Conservation (phyloP, 2,797 vertebrate genomes). For the Lagorchestes hirsutus region DNA sequence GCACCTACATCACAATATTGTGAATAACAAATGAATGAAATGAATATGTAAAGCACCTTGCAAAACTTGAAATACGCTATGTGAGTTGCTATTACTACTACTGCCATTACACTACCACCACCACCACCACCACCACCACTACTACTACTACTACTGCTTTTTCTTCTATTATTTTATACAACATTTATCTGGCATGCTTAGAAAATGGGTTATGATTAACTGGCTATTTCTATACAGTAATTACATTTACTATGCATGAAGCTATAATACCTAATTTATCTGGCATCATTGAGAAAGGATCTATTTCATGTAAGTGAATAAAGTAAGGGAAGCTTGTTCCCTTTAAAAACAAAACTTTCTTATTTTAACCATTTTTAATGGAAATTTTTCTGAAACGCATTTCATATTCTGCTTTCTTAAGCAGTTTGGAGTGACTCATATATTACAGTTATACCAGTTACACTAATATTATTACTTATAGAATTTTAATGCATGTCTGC, state of each 20-base stretch:
- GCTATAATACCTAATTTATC: no score
- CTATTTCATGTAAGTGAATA: neutral
- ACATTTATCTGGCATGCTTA: no score
- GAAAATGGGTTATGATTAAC: neutral
- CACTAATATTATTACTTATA: neutral
- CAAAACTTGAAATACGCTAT: neutral
- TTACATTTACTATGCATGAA: neutral
- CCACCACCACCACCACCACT: no score
- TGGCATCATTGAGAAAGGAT: neutral
- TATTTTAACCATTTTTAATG: neutral
- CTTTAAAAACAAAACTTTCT: neutral
- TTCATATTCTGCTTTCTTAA: neutral
- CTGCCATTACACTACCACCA: neutral
- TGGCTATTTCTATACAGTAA: neutral
- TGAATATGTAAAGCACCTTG: neutral
- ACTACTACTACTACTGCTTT: no score
- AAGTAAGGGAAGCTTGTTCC: neutral
- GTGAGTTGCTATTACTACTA: neutral
- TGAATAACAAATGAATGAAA: conserved; percentile 25
- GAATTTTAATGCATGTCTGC: neutral
- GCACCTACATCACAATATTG: neutral
- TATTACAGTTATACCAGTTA: neutral
- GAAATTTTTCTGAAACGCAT: neutral
- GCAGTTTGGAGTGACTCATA: neutral
- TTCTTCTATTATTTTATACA: no score